Evolutionary conservation across 2,888 invertebrate genomes (phyloP), one percentile per base, ranked within the genome.

Genomic region (Cepaea hortensis): DNA sequence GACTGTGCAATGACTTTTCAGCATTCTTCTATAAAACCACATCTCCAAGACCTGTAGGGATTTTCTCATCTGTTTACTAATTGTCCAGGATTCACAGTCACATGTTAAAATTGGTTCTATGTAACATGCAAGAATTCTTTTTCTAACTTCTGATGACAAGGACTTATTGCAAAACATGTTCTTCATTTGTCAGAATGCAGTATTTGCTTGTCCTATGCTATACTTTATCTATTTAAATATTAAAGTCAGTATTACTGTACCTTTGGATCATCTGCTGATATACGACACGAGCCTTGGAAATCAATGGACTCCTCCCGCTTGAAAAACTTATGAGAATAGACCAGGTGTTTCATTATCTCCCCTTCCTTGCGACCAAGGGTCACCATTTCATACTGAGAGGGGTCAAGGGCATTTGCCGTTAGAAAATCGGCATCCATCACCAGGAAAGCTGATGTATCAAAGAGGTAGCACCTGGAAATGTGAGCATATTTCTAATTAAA

Each of bases 261-360:
- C 92, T 93, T 93, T 61, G 94, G 93, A 83, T 93, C 92, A 68
- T 92, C 93, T n/a, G 94, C 93, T 5, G 94, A 93, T 70, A 94
- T 94, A 61, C 93, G 91, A 90, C 94, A 94, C 13, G 93, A 93
- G 18, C 94, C 94, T 89, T 95, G 95, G 88, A 95, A 95, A 89
- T 95, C 94, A 13, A 94, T 92, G 35, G 91, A 91, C 89, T 95
- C 94, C 55, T 91, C 92, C n/a, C 95, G 89, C 15, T 90, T 85
- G 88, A 95, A 94, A 88, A 95, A 94, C 13, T 91, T 91, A 89
- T 95, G 94, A 86, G 92, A 92, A 89, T 94, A 95, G 81, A 95
- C 94, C 55, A 95, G 93, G 85, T 95, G 94, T 87, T 94, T 94
- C 95, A 95, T 95, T 0, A 95, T 94, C 90, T 95, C 95, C 15